Percentiles rank a stretch among this genome's conserved stretches.
These are phyloP conservation scores for Chelmon rostratus DNA, from an alignment of 2,797 vertebrate genomes.

Conservation along the genomic window DNA sequence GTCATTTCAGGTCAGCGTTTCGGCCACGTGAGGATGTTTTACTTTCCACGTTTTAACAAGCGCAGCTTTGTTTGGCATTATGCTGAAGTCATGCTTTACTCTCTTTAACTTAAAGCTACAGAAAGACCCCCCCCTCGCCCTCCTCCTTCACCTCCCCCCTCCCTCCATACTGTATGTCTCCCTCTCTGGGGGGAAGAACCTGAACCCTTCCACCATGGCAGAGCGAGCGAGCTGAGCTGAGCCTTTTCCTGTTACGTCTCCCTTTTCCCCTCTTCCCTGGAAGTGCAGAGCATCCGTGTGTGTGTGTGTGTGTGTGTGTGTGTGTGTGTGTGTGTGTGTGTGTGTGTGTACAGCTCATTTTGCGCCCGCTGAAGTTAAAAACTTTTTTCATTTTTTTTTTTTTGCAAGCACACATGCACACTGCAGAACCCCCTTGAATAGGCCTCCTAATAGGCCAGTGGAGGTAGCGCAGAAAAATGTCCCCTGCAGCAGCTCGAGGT, in stretches of 20 bases:
- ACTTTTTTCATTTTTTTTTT: constrained; percentile 32
- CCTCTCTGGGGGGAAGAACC: constrained; percentile 61
- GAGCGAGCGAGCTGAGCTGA: constrained; percentile 74
- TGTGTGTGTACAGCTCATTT: constrained; percentile 79
- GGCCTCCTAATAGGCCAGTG: constrained; percentile 79
- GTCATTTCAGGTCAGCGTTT: constrained; percentile 62
- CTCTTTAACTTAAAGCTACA: constrained; percentile 66
- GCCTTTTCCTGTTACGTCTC: constrained; percentile 76
- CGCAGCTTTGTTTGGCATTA: constrained; percentile 62
- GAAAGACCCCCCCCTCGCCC: background rate
- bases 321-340: constrained; percentile 21
- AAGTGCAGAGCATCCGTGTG: constrained; percentile 53
- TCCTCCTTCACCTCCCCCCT: background rate
- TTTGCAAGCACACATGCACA: constrained; percentile 61
- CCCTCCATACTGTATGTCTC: constrained; percentile 56
- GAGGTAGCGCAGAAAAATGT: constrained; percentile 78
- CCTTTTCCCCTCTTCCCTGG: constrained; percentile 65
- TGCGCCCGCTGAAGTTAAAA: constrained; percentile 79
- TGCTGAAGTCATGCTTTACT: constrained; percentile 65
- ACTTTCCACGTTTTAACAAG: constrained; percentile 56
- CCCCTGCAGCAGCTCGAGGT: constrained; percentile 65
- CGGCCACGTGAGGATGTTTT: constrained; percentile 40
- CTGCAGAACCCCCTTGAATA: constrained; percentile 66
- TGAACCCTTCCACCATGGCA: constrained; percentile 67
- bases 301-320: constrained; percentile 35